A percentile compares a stretch with the other conserved stretches of the same genome.
These are phyloP conservation scores for Rapana venosa DNA, from an alignment of 2,888 invertebrate species.

Conservation along the genomic window DNA sequence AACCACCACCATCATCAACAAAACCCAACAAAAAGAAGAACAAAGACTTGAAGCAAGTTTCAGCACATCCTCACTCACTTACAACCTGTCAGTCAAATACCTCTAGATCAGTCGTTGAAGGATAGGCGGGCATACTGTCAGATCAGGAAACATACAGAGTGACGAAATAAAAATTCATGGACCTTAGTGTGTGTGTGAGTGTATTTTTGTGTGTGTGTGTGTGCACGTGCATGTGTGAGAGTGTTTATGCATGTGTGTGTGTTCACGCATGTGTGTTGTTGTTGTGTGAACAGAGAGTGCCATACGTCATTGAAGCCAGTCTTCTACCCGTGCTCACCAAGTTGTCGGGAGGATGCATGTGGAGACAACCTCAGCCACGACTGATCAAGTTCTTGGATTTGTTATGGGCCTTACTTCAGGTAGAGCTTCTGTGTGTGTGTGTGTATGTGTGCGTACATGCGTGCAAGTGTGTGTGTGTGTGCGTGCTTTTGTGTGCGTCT, in stretches of 20 bases:
- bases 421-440: background rate
- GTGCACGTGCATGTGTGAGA: too few relatives aligned
- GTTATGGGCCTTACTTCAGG: constrained; percentile 85
- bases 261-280: background rate
- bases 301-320: constrained; percentile 86
- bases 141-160: background rate
- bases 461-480: background rate
- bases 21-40: too few relatives aligned
- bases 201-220: background rate
- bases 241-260: background rate
- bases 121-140: background rate
- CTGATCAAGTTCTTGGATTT: constrained; percentile 80
- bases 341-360: constrained; percentile 67
- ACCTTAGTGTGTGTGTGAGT: background rate
- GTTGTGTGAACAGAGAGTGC: constrained; percentile 78
- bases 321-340: constrained; percentile 82
- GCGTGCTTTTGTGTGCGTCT: background rate
- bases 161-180: background rate
- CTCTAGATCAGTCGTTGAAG: too few relatives aligned
- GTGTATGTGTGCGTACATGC: background rate
- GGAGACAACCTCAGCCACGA: constrained; percentile 58
- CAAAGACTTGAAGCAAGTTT: too few relatives aligned
- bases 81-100: too few relatives aligned
- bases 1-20: too few relatives aligned
- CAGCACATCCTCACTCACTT: too few relatives aligned